A percentile compares a stretch with the other conserved stretches of the same genome.
Conservation (phyloP, 2,888 invertebrate species). For the Electrophaes corylata region DNA sequence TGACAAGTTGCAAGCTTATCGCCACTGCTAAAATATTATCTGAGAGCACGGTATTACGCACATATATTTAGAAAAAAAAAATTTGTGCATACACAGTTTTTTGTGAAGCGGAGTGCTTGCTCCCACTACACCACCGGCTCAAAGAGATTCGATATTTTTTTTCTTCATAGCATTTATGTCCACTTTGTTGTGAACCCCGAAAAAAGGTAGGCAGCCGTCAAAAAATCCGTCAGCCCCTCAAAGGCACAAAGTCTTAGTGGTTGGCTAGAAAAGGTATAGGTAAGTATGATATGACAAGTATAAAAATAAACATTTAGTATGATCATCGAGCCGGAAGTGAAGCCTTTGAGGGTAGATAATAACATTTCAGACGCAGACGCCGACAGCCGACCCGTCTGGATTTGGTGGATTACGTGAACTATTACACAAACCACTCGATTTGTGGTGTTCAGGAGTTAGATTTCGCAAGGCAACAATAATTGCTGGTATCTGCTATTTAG, state of each 20-base stretch:
- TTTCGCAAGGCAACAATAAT: too few species aligned
- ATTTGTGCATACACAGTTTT: too few species aligned
- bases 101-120: too few species aligned
- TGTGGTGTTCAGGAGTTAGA: not conserved
- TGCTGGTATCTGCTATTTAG: too few species aligned
- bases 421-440: conserved; percentile 43
- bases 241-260: not conserved
- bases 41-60: too few species aligned
- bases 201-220: not conserved
- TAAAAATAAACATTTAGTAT: conserved; percentile 70
- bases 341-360: conserved; percentile 76
- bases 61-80: too few species aligned
- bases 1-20: too few species aligned
- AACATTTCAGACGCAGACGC: conserved; percentile 73
- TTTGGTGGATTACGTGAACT: conserved; percentile 44
- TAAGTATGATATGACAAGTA: conserved; percentile 33
- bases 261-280: not conserved
- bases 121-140: too few species aligned
- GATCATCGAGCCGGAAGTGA: conserved; percentile 70
- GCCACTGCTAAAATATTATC: too few species aligned
- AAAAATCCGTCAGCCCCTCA: conserved; percentile 7
- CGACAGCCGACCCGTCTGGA: conserved; percentile 49
- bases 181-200: not conserved
- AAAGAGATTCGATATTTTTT: too few species aligned
- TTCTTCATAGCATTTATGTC: not conserved